phyloP scores from a whole-genome alignment of 2,888 invertebrate genomes.

The Acanthosoma haemorrhoidale region DNA sequence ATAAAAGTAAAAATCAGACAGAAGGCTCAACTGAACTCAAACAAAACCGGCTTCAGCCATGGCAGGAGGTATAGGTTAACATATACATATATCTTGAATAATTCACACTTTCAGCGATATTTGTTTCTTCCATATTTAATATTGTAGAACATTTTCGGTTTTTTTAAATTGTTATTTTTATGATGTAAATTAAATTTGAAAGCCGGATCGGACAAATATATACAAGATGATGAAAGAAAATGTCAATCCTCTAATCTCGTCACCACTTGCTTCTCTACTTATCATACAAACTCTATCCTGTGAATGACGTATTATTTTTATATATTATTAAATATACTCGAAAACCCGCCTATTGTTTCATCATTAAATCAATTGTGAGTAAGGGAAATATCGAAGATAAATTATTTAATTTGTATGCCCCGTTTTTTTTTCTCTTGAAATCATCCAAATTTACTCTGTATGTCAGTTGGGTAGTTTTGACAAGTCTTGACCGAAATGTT shows the following conservation, averaged over 20 bases:
- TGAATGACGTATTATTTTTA: constrained; percentile 27
- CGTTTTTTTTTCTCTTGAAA: background rate
- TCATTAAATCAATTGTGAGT: constrained; percentile 14
- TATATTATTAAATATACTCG: background rate
- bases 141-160: too few relatives aligned
- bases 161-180: too few relatives aligned
- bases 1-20: too few relatives aligned
- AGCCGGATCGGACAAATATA: background rate
- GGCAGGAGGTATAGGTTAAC: too few relatives aligned
- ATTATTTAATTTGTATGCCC: background rate
- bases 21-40: background rate
- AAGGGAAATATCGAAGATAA: background rate
- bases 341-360: background rate
- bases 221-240: background rate
- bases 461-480: background rate
- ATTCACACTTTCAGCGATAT: background rate
- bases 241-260: background rate
- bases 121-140: background rate
- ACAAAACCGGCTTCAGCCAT: background rate
- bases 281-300: background rate
- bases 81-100: background rate
- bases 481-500: background rate
- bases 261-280: constrained; percentile 4
- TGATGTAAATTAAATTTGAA: too few relatives aligned
- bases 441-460: background rate